Evolutionary conservation across 2,888 invertebrate genomes (phyloP), one percentile per base, ranked within the genome.

Genomic region (Adelognathus sp.): DNA sequence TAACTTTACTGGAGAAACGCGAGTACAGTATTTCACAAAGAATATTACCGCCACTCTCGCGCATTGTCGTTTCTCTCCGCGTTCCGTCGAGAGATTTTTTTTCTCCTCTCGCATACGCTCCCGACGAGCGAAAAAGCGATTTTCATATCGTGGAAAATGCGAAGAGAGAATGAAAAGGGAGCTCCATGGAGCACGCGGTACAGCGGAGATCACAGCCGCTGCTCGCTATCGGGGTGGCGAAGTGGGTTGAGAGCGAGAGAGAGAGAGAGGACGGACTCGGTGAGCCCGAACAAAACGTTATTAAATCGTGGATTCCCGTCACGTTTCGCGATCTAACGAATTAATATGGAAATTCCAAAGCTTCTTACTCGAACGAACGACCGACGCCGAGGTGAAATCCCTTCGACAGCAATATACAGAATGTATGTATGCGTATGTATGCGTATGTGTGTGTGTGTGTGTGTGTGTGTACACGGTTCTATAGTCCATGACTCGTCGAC

Each of bases 321-420:
- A 86, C 86, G 86, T 88, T 83, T 77, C 76, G 54, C 86, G 83
- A 86, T 87, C 87, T 84, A 85, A 86, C 88, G 86, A 87, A 88
- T 88, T 87, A 87, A 88, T 87, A 88, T 88, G 88, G 85, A 88
- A 88, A 88, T 88, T 88, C 82, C 83, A 79, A 84, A 84, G 85
- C 84, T 81, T 82, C 86, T 85, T 85, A 83, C 84, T 78, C 79
- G 72, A 82, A 81, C 80, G 78, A 74, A 72, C 58, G 52, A 52
- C 80, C 76, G 69, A 79, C 83, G 79, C 75, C 78, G 80, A 82
- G 81, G 83, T 60, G 69, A 84, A 86, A 86, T 85, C 85, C 84
- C 84, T 41, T 80, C 66, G 7, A 31, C 72, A 41, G 9, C 18
- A 18, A 63, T 31, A 18, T 46, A 16, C 24, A 50, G 16, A 29